A percentile compares a stretch with the other conserved stretches of the same genome.
phyloP scores from a whole-genome alignment of 2,888 invertebrate genomes.

The Euplagia quadripunctaria region DNA sequence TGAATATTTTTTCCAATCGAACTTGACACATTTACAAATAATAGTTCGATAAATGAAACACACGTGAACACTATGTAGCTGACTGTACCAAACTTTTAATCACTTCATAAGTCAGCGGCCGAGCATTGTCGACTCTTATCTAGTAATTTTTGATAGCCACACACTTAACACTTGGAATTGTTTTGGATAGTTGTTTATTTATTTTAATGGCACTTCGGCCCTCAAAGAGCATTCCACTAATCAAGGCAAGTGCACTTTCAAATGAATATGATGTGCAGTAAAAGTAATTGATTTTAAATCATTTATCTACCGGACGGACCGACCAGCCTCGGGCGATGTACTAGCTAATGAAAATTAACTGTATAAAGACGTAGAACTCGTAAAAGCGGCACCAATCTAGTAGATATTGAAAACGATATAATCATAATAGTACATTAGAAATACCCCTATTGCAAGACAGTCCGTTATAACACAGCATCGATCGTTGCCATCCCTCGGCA shows the following conservation, averaged over 20 bases:
- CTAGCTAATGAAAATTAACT: slow-evolving; percentile 8
- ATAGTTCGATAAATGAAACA: neutral
- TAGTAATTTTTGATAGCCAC: slow-evolving; percentile 86
- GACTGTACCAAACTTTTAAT: slow-evolving; percentile 73
- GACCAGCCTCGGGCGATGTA: slow-evolving; percentile 1
- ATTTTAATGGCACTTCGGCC: slow-evolving; percentile 79
- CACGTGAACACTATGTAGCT: slow-evolving; percentile 34
- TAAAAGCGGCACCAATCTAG: neutral
- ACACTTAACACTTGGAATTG: slow-evolving; percentile 86
- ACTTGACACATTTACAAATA: neutral
- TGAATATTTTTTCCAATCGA: neutral
- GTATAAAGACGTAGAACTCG: neutral
- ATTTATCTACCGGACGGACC: slow-evolving; percentile 37
- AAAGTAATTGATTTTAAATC: slow-evolving; percentile 71
- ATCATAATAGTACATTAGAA: slow-evolving; percentile 24
- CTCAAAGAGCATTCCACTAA: slow-evolving; percentile 85
- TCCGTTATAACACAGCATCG: slow-evolving; percentile 62
- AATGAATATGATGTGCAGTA: slow-evolving; percentile 83
- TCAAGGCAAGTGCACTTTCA: slow-evolving; percentile 80
- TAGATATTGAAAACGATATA: neutral
- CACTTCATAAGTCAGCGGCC: slow-evolving; percentile 85
- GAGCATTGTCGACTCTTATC: slow-evolving; percentile 81
- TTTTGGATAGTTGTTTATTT: slow-evolving; percentile 82
- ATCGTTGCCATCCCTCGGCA: slow-evolving; percentile 70
- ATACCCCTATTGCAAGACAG: slow-evolving; percentile 39